Conservation (phyloP, 2,113 vertebrate species). For the Tretioscincus oriximinensis region DNA sequence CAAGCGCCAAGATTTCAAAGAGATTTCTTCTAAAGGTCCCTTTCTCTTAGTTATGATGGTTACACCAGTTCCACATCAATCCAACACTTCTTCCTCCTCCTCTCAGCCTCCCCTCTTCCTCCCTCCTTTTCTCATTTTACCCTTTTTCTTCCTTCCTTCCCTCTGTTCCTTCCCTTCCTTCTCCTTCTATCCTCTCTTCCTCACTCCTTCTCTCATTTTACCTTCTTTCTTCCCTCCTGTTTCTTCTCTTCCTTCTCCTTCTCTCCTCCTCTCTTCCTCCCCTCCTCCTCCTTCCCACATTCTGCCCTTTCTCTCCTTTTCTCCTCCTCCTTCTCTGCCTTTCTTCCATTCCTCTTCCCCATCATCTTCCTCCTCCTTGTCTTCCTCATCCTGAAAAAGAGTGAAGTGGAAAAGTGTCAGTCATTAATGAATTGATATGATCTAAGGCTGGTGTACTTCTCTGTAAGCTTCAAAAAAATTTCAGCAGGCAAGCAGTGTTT, state of each 20-base stretch:
- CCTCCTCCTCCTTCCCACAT: neutral
- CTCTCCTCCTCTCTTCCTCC: neutral
- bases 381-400: neutral
- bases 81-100: neutral
- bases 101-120: neutral
- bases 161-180: neutral
- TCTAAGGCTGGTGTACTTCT: slow-evolving; percentile 71
- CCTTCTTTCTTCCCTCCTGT: neutral
- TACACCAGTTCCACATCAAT: slow-evolving; percentile 14
- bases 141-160: neutral
- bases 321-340: neutral
- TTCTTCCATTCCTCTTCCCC: no score
- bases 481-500: slow-evolving; percentile 41
- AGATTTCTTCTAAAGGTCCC: slow-evolving; percentile 73
- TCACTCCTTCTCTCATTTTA: neutral
- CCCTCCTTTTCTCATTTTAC: neutral
- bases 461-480: slow-evolving; percentile 73
- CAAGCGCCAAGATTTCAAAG: slow-evolving; percentile 82
- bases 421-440: slow-evolving; percentile 83
- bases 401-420: slow-evolving; percentile 71
- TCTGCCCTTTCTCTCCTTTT: neutral
- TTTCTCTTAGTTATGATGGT: slow-evolving; percentile 75
- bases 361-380: no score
- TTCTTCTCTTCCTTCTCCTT: neutral
- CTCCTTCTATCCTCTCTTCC: neutral